These are phyloP conservation scores for Carapus acus DNA, from an alignment of 2,797 vertebrate species.

Conservation along the genomic window DNA sequence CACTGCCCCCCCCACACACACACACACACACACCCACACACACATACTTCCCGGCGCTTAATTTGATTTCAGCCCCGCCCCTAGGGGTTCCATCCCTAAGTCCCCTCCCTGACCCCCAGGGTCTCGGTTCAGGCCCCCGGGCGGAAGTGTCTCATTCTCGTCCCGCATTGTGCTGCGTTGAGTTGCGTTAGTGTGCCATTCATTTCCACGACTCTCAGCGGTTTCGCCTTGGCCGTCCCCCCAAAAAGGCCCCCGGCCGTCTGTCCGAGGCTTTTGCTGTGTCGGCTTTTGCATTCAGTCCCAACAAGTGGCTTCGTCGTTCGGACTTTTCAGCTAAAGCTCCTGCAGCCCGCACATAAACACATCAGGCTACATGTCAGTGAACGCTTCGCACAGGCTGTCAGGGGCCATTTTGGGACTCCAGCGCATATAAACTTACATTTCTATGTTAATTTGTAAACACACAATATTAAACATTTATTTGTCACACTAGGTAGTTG, in stretches of 20 bases:
- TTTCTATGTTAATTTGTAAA: too few relatives aligned
- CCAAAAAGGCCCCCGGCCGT: slow-evolving; percentile 70
- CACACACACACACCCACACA: slow-evolving; percentile 57
- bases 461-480: too few relatives aligned
- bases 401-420: too few relatives aligned
- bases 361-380: not conserved
- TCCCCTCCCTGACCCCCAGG: too few relatives aligned
- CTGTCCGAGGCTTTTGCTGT: slow-evolving; percentile 62
- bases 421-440: too few relatives aligned
- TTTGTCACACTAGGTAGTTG: too few relatives aligned
- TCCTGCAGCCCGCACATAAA: slow-evolving; percentile 1
- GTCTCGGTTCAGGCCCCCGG: slow-evolving; percentile 30
- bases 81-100: too few relatives aligned
- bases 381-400: too few relatives aligned
- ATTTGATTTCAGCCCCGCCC: slow-evolving; percentile 58
- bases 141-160: slow-evolving; percentile 60
- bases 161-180: slow-evolving; percentile 50
- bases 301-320: not conserved
- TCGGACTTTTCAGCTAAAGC: slow-evolving; percentile 31
- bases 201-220: slow-evolving; percentile 68
- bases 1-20: slow-evolving; percentile 34
- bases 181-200: slow-evolving; percentile 50
- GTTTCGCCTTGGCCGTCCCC: slow-evolving; percentile 51
- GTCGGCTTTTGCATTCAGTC: slow-evolving; percentile 70
- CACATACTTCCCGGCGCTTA: slow-evolving; percentile 46